These are phyloP conservation scores for Clarias batrachus DNA, from an alignment of 2,113 vertebrate species.

Conservation along the genomic window DNA sequence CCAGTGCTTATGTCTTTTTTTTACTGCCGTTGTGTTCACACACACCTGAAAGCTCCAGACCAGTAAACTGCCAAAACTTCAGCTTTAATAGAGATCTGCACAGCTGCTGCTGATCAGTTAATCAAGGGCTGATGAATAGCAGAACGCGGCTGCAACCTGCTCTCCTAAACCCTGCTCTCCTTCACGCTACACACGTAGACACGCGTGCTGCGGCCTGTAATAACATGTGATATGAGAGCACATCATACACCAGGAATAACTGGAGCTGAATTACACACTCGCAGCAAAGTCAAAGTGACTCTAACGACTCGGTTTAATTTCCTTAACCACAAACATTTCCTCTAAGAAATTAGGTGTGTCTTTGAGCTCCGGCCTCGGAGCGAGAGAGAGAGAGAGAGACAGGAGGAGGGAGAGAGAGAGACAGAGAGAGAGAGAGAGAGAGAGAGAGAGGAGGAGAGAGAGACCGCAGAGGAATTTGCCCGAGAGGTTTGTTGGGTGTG, in stretches of 20 bases:
- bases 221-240: slow-evolving; percentile 12
- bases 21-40: no score
- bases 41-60: no score
- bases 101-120: no score
- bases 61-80: no score
- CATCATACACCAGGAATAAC: slow-evolving; percentile 7
- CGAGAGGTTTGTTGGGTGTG: slow-evolving; percentile 73
- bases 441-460: slow-evolving; percentile 8
- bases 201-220: slow-evolving; percentile 13
- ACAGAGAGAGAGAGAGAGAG: not conserved
- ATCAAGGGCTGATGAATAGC: no score
- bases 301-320: slow-evolving; percentile 1
- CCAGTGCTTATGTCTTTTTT: no score
- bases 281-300: slow-evolving; percentile 2
- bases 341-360: not conserved
- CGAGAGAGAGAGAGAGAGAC: not conserved
- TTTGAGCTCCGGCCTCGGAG: slow-evolving; percentile 14
- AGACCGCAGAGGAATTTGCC: slow-evolving; percentile 76
- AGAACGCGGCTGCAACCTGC: no score
- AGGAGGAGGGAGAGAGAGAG: not conserved
- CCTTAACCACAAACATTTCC: slow-evolving; percentile 36
- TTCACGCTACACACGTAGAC: slow-evolving; percentile 68
- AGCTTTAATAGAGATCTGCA: no score
- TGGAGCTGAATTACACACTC: slow-evolving; percentile 28
- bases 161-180: slow-evolving; percentile 32